Conservation (phyloP, 92 coral and sea anemone species). For the Umimayanthus chanpuru region DNA sequence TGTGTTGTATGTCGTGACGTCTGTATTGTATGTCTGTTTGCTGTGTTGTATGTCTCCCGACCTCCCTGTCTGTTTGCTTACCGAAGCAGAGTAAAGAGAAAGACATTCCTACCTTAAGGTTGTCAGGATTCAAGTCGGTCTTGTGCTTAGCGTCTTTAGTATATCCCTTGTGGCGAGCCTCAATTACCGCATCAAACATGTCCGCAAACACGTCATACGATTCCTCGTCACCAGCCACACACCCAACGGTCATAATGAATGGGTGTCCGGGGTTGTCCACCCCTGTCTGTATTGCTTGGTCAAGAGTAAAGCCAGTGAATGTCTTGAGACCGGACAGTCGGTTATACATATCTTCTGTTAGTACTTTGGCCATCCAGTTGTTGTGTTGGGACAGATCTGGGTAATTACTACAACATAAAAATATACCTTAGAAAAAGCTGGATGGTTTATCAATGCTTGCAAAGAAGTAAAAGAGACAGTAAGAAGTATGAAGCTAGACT, state of each 20-base stretch:
- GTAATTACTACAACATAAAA: slow-evolving; percentile 42
- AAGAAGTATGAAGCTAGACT: neutral
- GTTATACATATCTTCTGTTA: slow-evolving; percentile 70
- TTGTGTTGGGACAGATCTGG: slow-evolving; percentile 82
- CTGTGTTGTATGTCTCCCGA: no score
- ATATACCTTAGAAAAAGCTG: neutral
- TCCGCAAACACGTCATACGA: slow-evolving; percentile 75
- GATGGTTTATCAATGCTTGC: neutral
- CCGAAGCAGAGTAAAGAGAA: no score
- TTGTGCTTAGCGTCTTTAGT: slow-evolving; percentile 72
- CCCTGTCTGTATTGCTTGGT: slow-evolving; percentile 87
- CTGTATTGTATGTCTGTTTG: no score
- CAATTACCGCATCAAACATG: slow-evolving; percentile 86
- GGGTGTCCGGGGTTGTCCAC: slow-evolving; percentile 96
- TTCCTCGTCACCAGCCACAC: slow-evolving; percentile 96
- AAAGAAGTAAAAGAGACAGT: neutral
- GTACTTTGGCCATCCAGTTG: slow-evolving; percentile 88
- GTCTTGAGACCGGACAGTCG: slow-evolving; percentile 68
- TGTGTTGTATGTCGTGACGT: no score
- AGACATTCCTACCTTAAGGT: slow-evolving; percentile 43
- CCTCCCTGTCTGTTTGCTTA: no score
- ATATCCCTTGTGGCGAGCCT: slow-evolving; percentile 87
- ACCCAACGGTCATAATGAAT: slow-evolving; percentile 87
- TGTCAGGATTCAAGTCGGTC: slow-evolving; percentile 84
- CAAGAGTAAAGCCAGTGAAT: slow-evolving; percentile 80